These are phyloP conservation scores for Oscheius sp. DNA, from an alignment of 2,888 invertebrate genomes.

Conservation along the genomic window DNA sequence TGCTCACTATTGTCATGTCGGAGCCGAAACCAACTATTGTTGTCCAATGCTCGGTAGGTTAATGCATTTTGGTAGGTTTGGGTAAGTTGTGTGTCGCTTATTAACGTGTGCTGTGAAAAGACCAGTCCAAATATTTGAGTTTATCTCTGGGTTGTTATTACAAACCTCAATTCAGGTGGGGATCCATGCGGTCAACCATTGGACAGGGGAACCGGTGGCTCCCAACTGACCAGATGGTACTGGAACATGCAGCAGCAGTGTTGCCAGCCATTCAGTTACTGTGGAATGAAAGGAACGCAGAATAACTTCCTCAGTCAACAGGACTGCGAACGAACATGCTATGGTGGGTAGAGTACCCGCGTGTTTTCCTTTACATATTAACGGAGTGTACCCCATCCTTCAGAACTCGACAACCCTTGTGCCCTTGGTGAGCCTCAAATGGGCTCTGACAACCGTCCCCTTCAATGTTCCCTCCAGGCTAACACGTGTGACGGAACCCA, in stretches of 20 bases:
- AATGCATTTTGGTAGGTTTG: slow-evolving; percentile 18
- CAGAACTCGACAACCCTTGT: slow-evolving; percentile 71
- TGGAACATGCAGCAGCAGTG: slow-evolving; percentile 56
- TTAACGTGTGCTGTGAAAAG: slow-evolving; percentile 31
- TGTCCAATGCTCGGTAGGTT: slow-evolving; percentile 62
- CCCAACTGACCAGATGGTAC: slow-evolving; percentile 60
- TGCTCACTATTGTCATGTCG: slow-evolving; percentile 69
- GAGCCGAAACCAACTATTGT: slow-evolving; percentile 62
- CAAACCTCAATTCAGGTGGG: slow-evolving; percentile 56
- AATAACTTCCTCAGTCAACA: slow-evolving; percentile 69
- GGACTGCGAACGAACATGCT: slow-evolving; percentile 70
- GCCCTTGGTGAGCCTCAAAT: slow-evolving; percentile 68
- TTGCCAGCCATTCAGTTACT: slow-evolving; percentile 65
- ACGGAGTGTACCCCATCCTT: slow-evolving; percentile 17
- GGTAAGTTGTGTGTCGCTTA: slow-evolving; percentile 28
- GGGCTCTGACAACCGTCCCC: slow-evolving; percentile 56
- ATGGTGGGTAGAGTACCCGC: slow-evolving; percentile 52
- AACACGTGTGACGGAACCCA: slow-evolving; percentile 56
- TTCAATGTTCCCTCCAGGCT: slow-evolving; percentile 56
- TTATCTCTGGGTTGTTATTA: neutral
- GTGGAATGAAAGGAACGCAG: slow-evolving; percentile 70
- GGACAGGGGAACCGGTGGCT: slow-evolving; percentile 65
- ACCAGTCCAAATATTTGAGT: slow-evolving; percentile 11
- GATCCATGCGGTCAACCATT: slow-evolving; percentile 71
- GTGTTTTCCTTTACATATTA: neutral